phyloP scores from a whole-genome alignment of 35 echinoderm and acorn worm genomes.

The Heliocidaris tuberculata region DNA sequence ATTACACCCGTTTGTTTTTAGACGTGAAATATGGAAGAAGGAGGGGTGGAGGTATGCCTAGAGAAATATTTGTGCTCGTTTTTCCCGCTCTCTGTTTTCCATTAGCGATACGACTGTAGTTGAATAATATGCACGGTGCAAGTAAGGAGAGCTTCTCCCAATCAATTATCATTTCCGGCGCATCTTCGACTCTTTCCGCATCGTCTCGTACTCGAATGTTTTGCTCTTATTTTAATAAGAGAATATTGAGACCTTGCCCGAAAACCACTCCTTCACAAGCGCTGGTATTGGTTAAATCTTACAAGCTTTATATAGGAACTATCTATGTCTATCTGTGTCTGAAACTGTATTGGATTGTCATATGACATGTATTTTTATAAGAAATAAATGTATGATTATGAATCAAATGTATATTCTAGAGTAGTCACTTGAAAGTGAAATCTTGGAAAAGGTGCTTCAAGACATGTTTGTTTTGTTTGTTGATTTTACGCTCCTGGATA shows the following conservation, averaged over 20 bases:
- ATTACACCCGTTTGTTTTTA: not conserved
- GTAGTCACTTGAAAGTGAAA: no score
- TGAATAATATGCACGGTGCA: not conserved
- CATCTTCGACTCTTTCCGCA: not conserved
- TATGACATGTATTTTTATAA: no score
- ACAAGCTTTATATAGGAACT: no score
- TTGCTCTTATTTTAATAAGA: not conserved
- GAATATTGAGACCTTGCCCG: not conserved
- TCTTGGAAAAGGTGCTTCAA: no score
- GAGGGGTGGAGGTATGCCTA: not conserved
- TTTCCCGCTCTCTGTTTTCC: not conserved
- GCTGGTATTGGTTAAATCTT: not conserved
- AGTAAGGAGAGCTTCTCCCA: not conserved
- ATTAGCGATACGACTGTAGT: not conserved
- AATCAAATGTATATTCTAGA: no score
- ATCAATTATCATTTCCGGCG: not conserved
- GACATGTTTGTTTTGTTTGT: no score
- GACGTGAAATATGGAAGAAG: not conserved
- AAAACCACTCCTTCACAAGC: not conserved
- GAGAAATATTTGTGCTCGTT: constrained; percentile 2
- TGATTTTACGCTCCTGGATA: no score
- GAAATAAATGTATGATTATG: no score
- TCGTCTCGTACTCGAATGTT: not conserved
- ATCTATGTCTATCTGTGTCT: no score
- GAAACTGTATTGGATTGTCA: no score